Base-by-base conservation (phyloP, 2,888 invertebrate species). In the Trissolcus japonicus region DNA sequence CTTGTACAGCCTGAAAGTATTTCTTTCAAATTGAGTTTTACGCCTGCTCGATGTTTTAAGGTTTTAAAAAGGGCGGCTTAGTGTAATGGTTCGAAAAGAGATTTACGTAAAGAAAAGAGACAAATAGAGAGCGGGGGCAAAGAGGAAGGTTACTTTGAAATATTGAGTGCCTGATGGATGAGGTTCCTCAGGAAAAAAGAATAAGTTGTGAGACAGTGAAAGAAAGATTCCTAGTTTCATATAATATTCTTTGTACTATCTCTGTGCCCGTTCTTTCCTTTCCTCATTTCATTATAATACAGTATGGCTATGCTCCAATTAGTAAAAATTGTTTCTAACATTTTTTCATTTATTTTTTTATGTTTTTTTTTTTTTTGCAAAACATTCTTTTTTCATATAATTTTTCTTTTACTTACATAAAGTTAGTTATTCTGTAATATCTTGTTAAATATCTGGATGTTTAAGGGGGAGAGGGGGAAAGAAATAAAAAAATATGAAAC, bases 161-260 rank as follows among this genome's bases (percentile, higher is more conserved):
- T 87, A 87, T 87, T 87, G 86, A 87, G 87, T 87, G 87, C 86
- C 87, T 87, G 87, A 87, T 87, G 87, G 87, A 87, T 87, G 87
- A 85, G 86, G 78, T 85, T 87, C 85, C 84, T 81, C 82, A 82
- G 85, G 83, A 80, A 72, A 79, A 72, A 65, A 63, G 69, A 67
- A 60, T 75, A 78, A 77, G 78, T 79, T 76, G 71, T 74, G 57
- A 79, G 74, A 41, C 51, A 71, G 35, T 51, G 68, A 74, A 76
- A 74, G 71, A 76, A 76, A 76, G 62, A 59, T 55, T 76, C 63
- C 72, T 73, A 63, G 72, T 56, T 55, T 66, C 72, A 67, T 54
- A 57, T 71, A 61, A 72, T 71, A 72, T 74, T 77, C 65, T 61
- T 65, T 59, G 53, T 43, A 59, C 40, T 55, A 41, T 54, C 51